Evolutionary conservation across 2,113 vertebrate genomes (phyloP).

Genomic region (Serilophus lunatus): DNA sequence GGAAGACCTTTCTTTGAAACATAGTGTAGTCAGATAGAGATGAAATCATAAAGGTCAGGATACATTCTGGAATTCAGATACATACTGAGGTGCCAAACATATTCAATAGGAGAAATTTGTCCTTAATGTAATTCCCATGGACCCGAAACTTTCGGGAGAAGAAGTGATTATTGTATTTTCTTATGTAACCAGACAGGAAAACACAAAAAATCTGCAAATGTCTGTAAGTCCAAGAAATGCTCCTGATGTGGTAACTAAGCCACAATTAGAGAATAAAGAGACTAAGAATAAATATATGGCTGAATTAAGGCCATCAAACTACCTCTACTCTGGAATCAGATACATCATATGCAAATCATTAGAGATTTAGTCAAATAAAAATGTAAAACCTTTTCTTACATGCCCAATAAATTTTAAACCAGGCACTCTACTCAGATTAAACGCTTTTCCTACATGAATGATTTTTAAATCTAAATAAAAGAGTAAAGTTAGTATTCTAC

Average conservation of each 20-base stretch:
- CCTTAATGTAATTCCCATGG: background rate
- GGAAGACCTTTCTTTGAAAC: slow-evolving; percentile 32
- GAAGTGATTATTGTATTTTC: background rate
- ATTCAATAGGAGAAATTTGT: background rate
- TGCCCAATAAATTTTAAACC: background rate
- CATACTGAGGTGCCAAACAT: background rate
- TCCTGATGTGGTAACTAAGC: background rate
- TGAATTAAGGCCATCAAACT: background rate
- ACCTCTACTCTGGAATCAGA: background rate
- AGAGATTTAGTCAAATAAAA: background rate
- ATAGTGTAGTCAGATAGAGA: slow-evolving; percentile 1
- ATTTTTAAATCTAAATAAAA: background rate
- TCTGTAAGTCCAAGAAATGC: background rate
- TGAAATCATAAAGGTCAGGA: slow-evolving; percentile 27
- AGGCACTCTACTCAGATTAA: background rate
- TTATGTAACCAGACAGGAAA: background rate
- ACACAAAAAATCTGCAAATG: background rate
- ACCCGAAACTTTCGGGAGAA: background rate
- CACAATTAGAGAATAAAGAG: background rate
- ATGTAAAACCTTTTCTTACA: background rate
- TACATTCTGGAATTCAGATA: slow-evolving; percentile 19
- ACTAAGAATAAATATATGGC: background rate
- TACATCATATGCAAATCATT: background rate
- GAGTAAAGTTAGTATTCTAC: background rate
- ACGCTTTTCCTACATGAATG: background rate